Evolutionary conservation across 2,888 invertebrate species (phyloP).

Genomic region (Tortrix viridana): DNA sequence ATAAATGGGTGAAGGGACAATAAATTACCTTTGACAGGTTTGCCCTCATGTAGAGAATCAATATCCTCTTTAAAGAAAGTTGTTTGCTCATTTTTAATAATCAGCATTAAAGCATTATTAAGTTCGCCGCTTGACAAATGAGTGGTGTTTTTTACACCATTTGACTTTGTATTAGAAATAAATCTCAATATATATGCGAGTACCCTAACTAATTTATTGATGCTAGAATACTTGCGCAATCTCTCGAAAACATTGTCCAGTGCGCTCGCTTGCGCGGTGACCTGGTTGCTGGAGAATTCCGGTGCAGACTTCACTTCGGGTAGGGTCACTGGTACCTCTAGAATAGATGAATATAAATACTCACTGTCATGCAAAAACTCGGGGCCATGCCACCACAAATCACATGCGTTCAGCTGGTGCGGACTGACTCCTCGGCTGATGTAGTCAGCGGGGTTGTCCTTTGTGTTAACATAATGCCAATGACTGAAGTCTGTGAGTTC

Average conservation of each 20-base stretch:
- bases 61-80: conserved; percentile 36
- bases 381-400: conserved; percentile 32
- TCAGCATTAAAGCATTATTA: conserved; percentile 16
- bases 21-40: conserved; percentile 24
- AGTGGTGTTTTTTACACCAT: conserved; percentile 3
- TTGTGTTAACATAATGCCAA: conserved; percentile 33
- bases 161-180: conserved; percentile 30
- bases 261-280: background rate
- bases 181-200: conserved; percentile 37
- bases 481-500: conserved; percentile 19
- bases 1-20: conserved; percentile 22
- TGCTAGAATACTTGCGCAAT: conserved; percentile 35
- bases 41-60: conserved; percentile 10
- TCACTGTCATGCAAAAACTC: conserved; percentile 10
- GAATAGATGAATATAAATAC: background rate
- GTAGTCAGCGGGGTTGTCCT: conserved; percentile 39
- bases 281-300: background rate
- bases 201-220: conserved; percentile 37
- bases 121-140: conserved; percentile 15
- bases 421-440: conserved; percentile 35
- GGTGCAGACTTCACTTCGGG: conserved; percentile 16
- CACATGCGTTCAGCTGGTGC: background rate
- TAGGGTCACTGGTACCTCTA: background rate
- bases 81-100: conserved; percentile 38
- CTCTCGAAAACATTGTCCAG: conserved; percentile 13